Conservation (phyloP, 2,888 invertebrate species). For the Drosophila mimetica region DNA sequence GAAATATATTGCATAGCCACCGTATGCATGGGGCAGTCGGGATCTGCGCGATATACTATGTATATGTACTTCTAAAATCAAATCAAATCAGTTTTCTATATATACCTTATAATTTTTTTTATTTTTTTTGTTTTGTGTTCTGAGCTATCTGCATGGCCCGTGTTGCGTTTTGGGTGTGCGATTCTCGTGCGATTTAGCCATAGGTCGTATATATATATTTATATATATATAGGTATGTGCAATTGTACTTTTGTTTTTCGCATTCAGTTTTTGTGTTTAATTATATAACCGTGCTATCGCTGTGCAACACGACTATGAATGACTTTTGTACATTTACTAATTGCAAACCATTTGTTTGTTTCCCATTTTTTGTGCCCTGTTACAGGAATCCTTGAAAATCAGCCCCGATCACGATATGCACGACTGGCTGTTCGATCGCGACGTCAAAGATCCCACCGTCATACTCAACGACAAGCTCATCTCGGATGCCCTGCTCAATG, state of each 20-base stretch:
- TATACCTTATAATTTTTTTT: not conserved
- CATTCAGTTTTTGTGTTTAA: slow-evolving; percentile 48
- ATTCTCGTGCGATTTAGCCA: slow-evolving; percentile 46
- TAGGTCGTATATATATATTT: slow-evolving; percentile 36
- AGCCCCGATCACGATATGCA: slow-evolving; percentile 88
- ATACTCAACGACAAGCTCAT: slow-evolving; percentile 93
- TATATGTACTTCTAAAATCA: slow-evolving; percentile 29
- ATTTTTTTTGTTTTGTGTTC: no score
- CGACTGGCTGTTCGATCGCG: slow-evolving; percentile 89
- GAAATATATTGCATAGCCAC: slow-evolving; percentile 53
- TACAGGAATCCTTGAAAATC: slow-evolving; percentile 87
- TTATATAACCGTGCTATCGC: slow-evolving; percentile 75
- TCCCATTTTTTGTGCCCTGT: slow-evolving; percentile 74
- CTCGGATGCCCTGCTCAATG: slow-evolving; percentile 88
- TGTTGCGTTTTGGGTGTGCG: slow-evolving; percentile 40
- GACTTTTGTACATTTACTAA: slow-evolving; percentile 68
- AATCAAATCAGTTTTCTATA: slow-evolving; percentile 29
- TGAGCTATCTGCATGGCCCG: slow-evolving; percentile 42
- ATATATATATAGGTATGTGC: slow-evolving; percentile 4
- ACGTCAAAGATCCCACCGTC: slow-evolving; percentile 88
- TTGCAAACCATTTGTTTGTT: slow-evolving; percentile 49
- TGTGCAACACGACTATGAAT: slow-evolving; percentile 66
- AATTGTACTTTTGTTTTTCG: slow-evolving; percentile 42
- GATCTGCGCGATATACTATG: slow-evolving; percentile 38
- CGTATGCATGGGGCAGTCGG: slow-evolving; percentile 26